Conservation (phyloP, 2,888 invertebrate genomes). For the Cantharis rustica region DNA sequence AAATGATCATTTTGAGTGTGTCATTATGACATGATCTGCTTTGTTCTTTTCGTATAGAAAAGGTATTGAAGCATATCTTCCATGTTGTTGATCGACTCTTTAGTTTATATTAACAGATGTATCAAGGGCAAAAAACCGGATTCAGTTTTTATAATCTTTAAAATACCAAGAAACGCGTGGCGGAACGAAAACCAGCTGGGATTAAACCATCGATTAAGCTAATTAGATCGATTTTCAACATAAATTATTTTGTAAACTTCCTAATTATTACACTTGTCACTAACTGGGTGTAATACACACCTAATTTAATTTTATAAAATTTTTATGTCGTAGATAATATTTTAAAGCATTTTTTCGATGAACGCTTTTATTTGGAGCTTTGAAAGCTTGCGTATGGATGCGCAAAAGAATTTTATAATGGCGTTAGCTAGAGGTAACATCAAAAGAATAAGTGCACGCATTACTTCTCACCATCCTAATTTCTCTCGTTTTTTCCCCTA, state of each 20-base stretch:
- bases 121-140: slow-evolving; percentile 11
- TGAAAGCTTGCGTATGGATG: background rate
- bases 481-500: slow-evolving; percentile 18
- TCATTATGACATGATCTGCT: background rate
- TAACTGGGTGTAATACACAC: background rate
- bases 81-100: slow-evolving; percentile 4
- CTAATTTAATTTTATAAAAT: background rate
- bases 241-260: background rate
- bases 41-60: slow-evolving; percentile 8
- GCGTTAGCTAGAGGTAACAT: slow-evolving; percentile 16
- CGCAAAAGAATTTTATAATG: slow-evolving; percentile 5
- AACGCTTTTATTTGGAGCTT: background rate
- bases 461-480: slow-evolving; percentile 25
- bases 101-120: slow-evolving; percentile 1
- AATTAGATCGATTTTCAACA: slow-evolving; percentile 12
- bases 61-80: slow-evolving; percentile 12
- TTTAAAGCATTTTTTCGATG: background rate
- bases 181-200: slow-evolving; percentile 9
- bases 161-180: slow-evolving; percentile 15
- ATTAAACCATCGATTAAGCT: slow-evolving; percentile 9
- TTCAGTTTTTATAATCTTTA: slow-evolving; percentile 3
- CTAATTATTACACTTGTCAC: background rate
- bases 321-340: background rate
- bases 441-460: slow-evolving; percentile 20
- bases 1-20: background rate